Conservation (phyloP, 2,797 vertebrate species). For the Decapterus maruadsi region DNA sequence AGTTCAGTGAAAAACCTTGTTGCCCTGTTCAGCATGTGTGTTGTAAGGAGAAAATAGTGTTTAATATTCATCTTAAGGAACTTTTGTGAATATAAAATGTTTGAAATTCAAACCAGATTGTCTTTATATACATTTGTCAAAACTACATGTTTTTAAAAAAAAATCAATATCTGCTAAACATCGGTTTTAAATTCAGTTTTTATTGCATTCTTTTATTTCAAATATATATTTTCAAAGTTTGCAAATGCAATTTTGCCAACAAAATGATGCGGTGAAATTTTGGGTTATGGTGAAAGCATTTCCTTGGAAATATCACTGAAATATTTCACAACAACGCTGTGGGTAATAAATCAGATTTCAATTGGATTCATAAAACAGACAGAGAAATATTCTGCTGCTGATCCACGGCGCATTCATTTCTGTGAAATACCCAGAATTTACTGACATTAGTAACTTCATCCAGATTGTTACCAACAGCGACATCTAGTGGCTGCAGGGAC, state of each 20-base stretch:
- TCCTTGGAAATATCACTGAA: background rate
- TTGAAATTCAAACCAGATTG: background rate
- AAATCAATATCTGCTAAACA: background rate
- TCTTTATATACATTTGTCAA: background rate
- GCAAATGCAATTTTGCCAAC: background rate
- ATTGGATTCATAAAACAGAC: background rate
- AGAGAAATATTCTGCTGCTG: background rate
- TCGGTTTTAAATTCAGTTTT: background rate
- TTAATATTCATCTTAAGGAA: background rate
- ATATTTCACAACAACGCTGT: background rate
- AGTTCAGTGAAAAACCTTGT: background rate
- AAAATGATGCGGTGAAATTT: background rate
- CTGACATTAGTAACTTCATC: background rate
- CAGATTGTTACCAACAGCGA: slow-evolving; percentile 66
- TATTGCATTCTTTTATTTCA: background rate
- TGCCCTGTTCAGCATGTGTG: background rate
- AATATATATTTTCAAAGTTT: background rate
- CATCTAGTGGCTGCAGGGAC: slow-evolving; percentile 61
- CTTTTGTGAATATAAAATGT: background rate
- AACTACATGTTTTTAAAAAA: background rate
- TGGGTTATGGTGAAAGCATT: background rate
- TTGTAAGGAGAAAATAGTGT: background rate
- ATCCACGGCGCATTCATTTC: background rate
- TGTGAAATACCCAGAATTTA: slow-evolving; percentile 9
- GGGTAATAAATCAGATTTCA: background rate